phyloP scores from a whole-genome alignment of 2,113 vertebrate species.

The Bagarius yarrelli region DNA sequence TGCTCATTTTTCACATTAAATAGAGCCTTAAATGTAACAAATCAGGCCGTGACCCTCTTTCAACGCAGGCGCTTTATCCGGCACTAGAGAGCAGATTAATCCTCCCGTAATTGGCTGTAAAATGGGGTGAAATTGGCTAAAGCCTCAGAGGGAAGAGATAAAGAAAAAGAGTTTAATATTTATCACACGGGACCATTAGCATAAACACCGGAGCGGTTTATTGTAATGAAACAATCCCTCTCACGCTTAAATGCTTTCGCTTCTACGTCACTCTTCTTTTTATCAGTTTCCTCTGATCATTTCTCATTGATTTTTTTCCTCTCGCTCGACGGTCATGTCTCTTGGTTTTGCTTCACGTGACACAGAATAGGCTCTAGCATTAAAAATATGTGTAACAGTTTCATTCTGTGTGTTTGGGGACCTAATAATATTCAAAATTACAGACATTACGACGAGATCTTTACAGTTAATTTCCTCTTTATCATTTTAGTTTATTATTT shows the following conservation, averaged over 20 bases:
- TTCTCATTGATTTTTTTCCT: conserved; percentile 18
- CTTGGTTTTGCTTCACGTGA: background rate
- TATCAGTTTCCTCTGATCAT: background rate
- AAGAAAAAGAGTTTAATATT: conserved; percentile 40
- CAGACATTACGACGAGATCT: too few species aligned
- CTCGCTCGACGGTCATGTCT: conserved; percentile 18
- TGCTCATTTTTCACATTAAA: conserved; percentile 23
- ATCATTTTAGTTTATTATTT: too few species aligned
- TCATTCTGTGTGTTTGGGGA: background rate
- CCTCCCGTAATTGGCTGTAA: conserved; percentile 51
- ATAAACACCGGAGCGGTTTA: conserved; percentile 42
- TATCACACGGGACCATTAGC: conserved; percentile 49
- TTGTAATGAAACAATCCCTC: conserved; percentile 49
- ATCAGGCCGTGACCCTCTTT: conserved; percentile 35
- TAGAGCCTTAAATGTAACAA: conserved; percentile 28
- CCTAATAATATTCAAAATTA: too few species aligned
- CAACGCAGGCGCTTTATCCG: conserved; percentile 35
- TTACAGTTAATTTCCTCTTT: too few species aligned
- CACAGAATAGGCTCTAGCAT: background rate
- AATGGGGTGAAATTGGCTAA: conserved; percentile 51
- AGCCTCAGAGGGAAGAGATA: conserved; percentile 42
- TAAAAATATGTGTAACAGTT: background rate
- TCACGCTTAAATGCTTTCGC: background rate
- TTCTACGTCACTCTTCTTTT: conserved; percentile 13
- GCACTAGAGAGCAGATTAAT: conserved; percentile 43